These are phyloP conservation scores for Nyctibius bracteatus DNA, from an alignment of 2,113 vertebrate species.

Conservation along the genomic window DNA sequence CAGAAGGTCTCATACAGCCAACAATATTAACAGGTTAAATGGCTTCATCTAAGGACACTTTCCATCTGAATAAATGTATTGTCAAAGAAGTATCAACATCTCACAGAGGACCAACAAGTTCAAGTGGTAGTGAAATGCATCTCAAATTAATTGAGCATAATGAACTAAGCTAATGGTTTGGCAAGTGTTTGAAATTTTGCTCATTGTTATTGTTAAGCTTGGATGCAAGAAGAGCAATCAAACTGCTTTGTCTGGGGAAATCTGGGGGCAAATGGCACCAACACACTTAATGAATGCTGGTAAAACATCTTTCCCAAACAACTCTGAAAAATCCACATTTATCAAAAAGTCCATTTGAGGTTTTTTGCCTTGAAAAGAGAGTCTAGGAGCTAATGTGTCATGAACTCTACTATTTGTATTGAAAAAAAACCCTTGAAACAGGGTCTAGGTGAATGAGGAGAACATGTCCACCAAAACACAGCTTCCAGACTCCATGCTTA, in stretches of 20 bases:
- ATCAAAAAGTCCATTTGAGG: neutral
- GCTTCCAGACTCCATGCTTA: neutral
- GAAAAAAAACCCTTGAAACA: neutral
- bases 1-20: neutral
- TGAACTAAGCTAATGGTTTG: neutral
- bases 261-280: neutral
- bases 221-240: neutral
- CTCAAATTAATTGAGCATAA: rapidly evolving
- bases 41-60: neutral
- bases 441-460: rapidly evolving
- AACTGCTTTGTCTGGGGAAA: neutral
- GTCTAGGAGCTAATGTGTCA: neutral
- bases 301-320: neutral
- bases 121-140: neutral
- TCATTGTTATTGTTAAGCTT: neutral
- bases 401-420: neutral
- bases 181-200: neutral
- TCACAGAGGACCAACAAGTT: neutral
- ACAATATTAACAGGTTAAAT: neutral
- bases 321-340: neutral
- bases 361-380: neutral
- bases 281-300: neutral
- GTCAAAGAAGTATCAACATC: neutral
- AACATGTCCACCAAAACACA: neutral
- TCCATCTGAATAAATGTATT: neutral